Percentiles rank a stretch among this genome's conserved stretches.
Evolutionary conservation across 2,888 invertebrate genomes (phyloP).

Genomic region (Drosophila multiciliata): DNA sequence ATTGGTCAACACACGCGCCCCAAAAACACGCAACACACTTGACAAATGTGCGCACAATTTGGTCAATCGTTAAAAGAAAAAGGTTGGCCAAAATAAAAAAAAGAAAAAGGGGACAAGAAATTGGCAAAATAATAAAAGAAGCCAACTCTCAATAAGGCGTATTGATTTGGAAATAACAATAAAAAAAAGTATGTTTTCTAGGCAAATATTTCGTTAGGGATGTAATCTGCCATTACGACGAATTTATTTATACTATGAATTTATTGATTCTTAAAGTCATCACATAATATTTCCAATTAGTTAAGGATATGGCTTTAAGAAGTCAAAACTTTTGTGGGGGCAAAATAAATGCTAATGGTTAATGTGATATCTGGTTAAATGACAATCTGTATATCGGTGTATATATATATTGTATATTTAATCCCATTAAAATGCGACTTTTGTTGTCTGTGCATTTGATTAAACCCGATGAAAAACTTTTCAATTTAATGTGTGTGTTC

Average conservation of each 20-base stretch:
- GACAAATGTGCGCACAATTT: slow-evolving; percentile 50
- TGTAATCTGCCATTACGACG: neutral
- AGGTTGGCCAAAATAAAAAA: slow-evolving; percentile 4
- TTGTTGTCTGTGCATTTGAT: slow-evolving; percentile 78
- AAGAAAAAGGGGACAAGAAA: neutral
- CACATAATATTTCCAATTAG: neutral
- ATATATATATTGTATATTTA: slow-evolving; percentile 26
- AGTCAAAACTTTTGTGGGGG: slow-evolving; percentile 23
- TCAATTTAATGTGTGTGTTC: neutral
- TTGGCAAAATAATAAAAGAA: neutral
- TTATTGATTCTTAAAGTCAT: neutral
- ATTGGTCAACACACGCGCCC: slow-evolving; percentile 13
- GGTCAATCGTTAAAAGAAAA: slow-evolving; percentile 30
- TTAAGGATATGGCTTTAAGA: neutral
- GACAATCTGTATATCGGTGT: neutral
- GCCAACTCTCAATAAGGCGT: slow-evolving; percentile 3
- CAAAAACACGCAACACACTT: neutral
- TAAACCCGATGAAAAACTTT: slow-evolving; percentile 42
- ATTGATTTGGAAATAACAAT: slow-evolving; percentile 14
- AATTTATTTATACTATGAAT: neutral
- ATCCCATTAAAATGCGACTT: slow-evolving; percentile 64
- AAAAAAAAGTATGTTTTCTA: too few relatives aligned
- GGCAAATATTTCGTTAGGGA: slow-evolving; percentile 8
- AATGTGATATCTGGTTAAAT: neutral
- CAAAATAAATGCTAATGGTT: slow-evolving; percentile 14